phyloP scores from a whole-genome alignment of 2,888 invertebrate genomes.

The Thyatira batis region DNA sequence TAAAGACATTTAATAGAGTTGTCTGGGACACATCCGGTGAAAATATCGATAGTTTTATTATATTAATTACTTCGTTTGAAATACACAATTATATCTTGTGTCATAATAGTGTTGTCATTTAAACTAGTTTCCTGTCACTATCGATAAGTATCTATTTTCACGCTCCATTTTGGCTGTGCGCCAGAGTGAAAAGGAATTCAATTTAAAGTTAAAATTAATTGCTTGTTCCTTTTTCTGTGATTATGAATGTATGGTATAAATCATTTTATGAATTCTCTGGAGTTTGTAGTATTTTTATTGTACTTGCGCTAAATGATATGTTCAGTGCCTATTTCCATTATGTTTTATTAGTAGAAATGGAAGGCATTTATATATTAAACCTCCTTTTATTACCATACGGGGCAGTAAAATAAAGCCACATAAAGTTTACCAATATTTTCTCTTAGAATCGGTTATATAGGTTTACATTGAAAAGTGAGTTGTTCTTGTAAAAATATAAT shows the following conservation, averaged over 20 bases:
- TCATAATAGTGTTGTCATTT: slow-evolving; percentile 58
- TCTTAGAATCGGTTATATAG: no score
- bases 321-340: no score
- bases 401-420: no score
- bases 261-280: slow-evolving; percentile 15
- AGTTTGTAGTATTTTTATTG: neutral
- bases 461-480: no score
- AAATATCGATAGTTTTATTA: slow-evolving; percentile 4
- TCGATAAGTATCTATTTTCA: slow-evolving; percentile 62
- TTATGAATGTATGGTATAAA: slow-evolving; percentile 19
- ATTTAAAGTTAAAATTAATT: slow-evolving; percentile 6
- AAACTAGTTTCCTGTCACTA: slow-evolving; percentile 47
- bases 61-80: slow-evolving; percentile 2
- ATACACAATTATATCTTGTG: slow-evolving; percentile 42
- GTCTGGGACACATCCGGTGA: neutral
- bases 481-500: no score
- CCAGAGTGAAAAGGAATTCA: slow-evolving; percentile 30
- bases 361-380: no score
- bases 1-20: neutral
- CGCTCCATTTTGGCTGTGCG: slow-evolving; percentile 42
- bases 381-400: no score
- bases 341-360: no score
- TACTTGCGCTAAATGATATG: no score
- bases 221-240: slow-evolving; percentile 20
- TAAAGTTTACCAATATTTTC: no score